These are phyloP conservation scores for Gobiocypris rarus DNA, from an alignment of 2,113 vertebrate species.

Conservation along the genomic window DNA sequence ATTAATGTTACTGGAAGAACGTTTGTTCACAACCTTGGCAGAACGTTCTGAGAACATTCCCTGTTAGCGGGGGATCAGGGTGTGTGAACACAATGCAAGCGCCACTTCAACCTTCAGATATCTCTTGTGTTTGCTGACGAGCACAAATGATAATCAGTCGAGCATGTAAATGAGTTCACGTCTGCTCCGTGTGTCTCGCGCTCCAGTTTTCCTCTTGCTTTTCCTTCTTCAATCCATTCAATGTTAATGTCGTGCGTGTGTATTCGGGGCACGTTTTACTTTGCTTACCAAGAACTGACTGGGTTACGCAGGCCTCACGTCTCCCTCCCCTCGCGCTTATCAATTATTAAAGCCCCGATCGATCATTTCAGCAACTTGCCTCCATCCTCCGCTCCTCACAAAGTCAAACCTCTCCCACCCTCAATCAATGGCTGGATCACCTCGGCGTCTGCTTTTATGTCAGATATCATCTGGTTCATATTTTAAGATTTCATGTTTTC, in stretches of 20 bases:
- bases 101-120: conserved; percentile 73
- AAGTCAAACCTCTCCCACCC: conserved; percentile 73
- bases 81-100: conserved; percentile 61
- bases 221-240: conserved; percentile 59
- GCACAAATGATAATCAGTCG: conserved; percentile 68
- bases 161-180: conserved; percentile 43
- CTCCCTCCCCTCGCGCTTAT: conserved; percentile 72
- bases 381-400: conserved; percentile 79
- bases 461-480: conserved; percentile 49
- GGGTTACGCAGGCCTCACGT: conserved; percentile 66
- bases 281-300: conserved; percentile 74
- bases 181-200: too few species aligned
- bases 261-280: conserved; percentile 77
- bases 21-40: too few species aligned
- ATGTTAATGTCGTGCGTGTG: conserved; percentile 66
- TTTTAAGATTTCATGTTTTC: conserved; percentile 28
- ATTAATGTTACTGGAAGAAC: too few species aligned
- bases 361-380: conserved; percentile 78
- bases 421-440: conserved; percentile 72
- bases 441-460: conserved; percentile 63
- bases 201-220: conserved; percentile 23
- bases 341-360: conserved; percentile 82
- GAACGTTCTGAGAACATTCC: too few species aligned
- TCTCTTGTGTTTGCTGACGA: conserved; percentile 74
- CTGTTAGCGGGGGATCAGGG: too few species aligned